Evolutionary conservation across 2,888 invertebrate species (phyloP).

Genomic region (Adelphocoris suturalis): DNA sequence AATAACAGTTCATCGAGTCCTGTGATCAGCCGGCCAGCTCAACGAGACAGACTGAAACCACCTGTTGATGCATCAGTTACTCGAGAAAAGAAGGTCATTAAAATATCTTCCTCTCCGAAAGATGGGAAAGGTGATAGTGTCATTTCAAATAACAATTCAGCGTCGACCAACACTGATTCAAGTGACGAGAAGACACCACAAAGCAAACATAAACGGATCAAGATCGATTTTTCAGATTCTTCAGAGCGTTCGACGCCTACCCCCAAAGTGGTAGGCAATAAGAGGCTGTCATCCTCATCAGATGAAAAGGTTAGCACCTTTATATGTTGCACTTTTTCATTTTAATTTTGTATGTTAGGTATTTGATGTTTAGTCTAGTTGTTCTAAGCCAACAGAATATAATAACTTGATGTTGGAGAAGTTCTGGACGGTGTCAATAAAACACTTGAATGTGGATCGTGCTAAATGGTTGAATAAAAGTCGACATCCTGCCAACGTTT

Average conservation of each 20-base stretch:
- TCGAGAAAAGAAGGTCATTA: conserved; percentile 37
- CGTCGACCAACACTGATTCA: background rate
- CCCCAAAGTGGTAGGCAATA: conserved; percentile 54
- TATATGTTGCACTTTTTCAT: background rate
- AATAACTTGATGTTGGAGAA: no score
- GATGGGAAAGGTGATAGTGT: background rate
- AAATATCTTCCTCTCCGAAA: conserved; percentile 19
- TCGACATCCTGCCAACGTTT: no score
- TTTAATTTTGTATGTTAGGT: background rate
- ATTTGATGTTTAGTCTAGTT: no score
- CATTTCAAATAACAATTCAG: background rate
- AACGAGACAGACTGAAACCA: conserved; percentile 59
- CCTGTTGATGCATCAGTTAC: conserved; percentile 12
- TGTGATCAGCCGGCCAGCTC: background rate
- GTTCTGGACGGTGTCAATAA: no score
- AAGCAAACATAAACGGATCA: conserved; percentile 64
- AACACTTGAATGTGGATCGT: no score
- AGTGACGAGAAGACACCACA: background rate
- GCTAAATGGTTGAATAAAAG: no score
- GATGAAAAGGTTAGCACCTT: conserved; percentile 33
- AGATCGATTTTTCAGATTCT: conserved; percentile 67
- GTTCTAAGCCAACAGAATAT: no score
- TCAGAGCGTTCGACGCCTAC: conserved; percentile 63
- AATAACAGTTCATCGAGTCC: background rate
- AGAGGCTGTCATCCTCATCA: conserved; percentile 44